phyloP scores from a whole-genome alignment of 2,797 vertebrate species.

The Macrochelys suwanniensis region DNA sequence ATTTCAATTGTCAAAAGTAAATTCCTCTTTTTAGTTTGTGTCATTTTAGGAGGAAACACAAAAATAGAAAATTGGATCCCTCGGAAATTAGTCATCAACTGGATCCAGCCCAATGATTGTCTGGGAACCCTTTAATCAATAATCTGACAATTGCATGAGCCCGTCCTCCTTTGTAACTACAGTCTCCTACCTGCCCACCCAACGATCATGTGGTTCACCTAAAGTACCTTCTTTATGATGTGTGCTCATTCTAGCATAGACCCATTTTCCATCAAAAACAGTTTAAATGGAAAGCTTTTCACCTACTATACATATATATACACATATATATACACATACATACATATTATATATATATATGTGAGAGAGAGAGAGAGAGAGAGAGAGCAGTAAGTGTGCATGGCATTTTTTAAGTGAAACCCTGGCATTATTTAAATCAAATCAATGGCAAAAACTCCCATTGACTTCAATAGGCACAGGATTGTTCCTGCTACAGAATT shows the following conservation, averaged over 20 bases:
- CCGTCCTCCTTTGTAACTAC: background rate
- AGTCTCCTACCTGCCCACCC: background rate
- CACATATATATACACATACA: no score
- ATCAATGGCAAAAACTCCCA: fast-evolving
- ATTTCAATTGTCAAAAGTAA: background rate
- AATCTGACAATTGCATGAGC: constrained; percentile 14
- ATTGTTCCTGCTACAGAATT: background rate
- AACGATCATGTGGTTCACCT: background rate
- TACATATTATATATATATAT: no score
- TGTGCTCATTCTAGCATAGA: background rate
- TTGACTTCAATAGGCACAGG: no score
- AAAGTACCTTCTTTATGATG: background rate
- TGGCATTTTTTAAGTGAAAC: background rate
- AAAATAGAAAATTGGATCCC: background rate
- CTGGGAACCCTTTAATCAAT: constrained; percentile 2
- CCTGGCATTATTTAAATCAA: background rate
- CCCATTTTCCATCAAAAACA: background rate
- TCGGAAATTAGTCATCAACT: background rate
- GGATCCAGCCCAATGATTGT: background rate
- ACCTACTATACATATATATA: background rate
- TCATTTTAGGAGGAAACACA: background rate
- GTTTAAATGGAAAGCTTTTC: background rate
- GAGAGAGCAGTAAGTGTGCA: background rate
- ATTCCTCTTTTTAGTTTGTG: background rate
- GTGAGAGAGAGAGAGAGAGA: no score